Evolutionary conservation across 2,888 invertebrate species (phyloP), one percentile per base, ranked within the genome.

Genomic region (Macropis europaea): DNA sequence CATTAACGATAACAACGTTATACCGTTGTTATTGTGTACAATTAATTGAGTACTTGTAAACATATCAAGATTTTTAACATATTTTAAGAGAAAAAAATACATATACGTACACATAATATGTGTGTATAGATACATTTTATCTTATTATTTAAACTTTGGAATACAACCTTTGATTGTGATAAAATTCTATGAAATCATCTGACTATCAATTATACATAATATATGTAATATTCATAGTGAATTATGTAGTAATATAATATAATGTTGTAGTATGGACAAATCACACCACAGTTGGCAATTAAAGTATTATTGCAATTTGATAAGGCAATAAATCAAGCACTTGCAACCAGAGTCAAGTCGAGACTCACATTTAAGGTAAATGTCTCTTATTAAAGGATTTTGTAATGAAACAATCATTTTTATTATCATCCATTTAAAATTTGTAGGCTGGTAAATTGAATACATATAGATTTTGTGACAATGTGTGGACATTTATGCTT

Each of bases 401-500:
- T 9, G 30, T 17, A 28, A 2, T 7, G 43, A n/a, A 26, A 9
- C n/a, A 9, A 43, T 53, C 30, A 22, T 43, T 28, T n/a, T 45
- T 50, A 56, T 48, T 36, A 36, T 36, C 17, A 2, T 17, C 38
- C 28, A 24, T 57, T 62, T 60, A 17, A 43, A 19, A 36, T 42
- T 84, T 83, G 28, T 53, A 90, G 90, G 95, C 96, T 77, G 95
- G 95, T 57, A 96, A 95, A 92, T 90, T 96, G 79, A 96, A 95
- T 83, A 96, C 95, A 0, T 96, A 92, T 92, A 95, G 99, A 86
- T 99, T 99, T 91, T 99, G 99, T 92, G 99, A 99, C 92, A 99
- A 99, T 91, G 99, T 99, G 1, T 99, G 99, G 99, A 99, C 99
- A 4, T 97, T 99, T 87, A 97, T 99, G 94, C 92, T 99, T 84